Evolutionary conservation across 2,888 invertebrate genomes (phyloP).

Genomic region (Teinopalpus imperialis): DNA sequence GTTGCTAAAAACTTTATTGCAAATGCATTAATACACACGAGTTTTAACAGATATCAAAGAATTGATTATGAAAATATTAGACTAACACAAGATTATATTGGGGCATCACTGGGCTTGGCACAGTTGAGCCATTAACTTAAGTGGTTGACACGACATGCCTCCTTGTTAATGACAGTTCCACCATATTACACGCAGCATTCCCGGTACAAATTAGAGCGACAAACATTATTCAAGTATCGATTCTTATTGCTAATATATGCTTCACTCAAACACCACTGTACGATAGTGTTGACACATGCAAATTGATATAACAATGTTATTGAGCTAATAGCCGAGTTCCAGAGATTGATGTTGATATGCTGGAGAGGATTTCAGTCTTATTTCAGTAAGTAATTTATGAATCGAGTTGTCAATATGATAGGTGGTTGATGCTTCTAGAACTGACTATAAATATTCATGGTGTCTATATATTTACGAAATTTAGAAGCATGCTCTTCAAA

Average conservation of each 20-base stretch:
- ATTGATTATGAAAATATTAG: slow-evolving; percentile 25
- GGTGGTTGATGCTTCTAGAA: not conserved
- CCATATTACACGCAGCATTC: slow-evolving; percentile 28
- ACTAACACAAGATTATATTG: not conserved
- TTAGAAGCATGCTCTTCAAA: too few species aligned
- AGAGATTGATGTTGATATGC: slow-evolving; percentile 31
- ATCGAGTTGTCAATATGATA: not conserved
- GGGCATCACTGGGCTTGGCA: slow-evolving; percentile 12
- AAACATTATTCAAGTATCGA: slow-evolving; percentile 27
- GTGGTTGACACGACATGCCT: slow-evolving; percentile 39
- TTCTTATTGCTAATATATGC: slow-evolving; percentile 37
- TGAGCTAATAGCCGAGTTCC: slow-evolving; percentile 31
- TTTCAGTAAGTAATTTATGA: slow-evolving; percentile 7
- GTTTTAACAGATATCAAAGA: too few species aligned
- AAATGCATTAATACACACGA: slow-evolving; percentile 23
- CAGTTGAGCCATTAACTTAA: slow-evolving; percentile 40
- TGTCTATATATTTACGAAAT: too few species aligned
- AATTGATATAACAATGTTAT: slow-evolving; percentile 41
- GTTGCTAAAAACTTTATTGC: not conserved
- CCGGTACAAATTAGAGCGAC: slow-evolving; percentile 25
- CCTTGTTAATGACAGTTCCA: slow-evolving; percentile 45
- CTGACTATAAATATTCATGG: too few species aligned
- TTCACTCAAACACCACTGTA: slow-evolving; percentile 32
- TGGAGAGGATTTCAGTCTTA: too few species aligned
- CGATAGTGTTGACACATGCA: slow-evolving; percentile 43